Percentiles rank a stretch among this genome's conserved stretches.
These are phyloP conservation scores for Bruchidius siliquastri DNA, from an alignment of 2,888 invertebrate species.

Conservation along the genomic window DNA sequence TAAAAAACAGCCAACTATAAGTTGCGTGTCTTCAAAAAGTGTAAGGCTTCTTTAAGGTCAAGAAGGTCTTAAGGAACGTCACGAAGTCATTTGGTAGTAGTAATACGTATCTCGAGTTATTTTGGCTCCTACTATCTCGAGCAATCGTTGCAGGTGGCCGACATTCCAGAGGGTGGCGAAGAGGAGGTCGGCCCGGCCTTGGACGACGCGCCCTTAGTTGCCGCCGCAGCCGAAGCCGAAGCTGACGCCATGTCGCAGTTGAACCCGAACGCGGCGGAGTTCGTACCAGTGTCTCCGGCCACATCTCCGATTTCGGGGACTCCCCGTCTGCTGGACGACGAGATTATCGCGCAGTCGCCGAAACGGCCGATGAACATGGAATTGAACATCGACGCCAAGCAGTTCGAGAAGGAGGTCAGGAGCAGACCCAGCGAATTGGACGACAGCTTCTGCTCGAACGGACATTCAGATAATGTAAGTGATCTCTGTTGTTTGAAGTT, in stretches of 20 bases:
- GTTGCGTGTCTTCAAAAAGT: too few relatives aligned
- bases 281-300: constrained; percentile 62
- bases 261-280: constrained; percentile 83
- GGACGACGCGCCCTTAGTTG: too few relatives aligned
- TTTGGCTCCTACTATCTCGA: too few relatives aligned
- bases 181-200: constrained; percentile 16
- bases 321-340: constrained; percentile 37
- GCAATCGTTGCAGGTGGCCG: neutral
- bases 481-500: too few relatives aligned
- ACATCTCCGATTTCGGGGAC: constrained; percentile 48
- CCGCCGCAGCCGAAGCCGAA: constrained; percentile 31
- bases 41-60: too few relatives aligned
- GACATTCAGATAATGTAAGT: neutral
- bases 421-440: constrained; percentile 59
- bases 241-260: constrained; percentile 70
- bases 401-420: constrained; percentile 62
- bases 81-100: too few relatives aligned
- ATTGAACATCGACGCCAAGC: constrained; percentile 54
- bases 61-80: too few relatives aligned
- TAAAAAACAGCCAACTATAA: too few relatives aligned
- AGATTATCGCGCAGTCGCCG: constrained; percentile 69
- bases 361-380: constrained; percentile 60
- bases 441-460: constrained; percentile 7
- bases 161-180: neutral
- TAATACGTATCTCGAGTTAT: too few relatives aligned